Base-by-base conservation (phyloP, 1,140 invertebrate species). In the Leptonema lineaticorne region DNA sequence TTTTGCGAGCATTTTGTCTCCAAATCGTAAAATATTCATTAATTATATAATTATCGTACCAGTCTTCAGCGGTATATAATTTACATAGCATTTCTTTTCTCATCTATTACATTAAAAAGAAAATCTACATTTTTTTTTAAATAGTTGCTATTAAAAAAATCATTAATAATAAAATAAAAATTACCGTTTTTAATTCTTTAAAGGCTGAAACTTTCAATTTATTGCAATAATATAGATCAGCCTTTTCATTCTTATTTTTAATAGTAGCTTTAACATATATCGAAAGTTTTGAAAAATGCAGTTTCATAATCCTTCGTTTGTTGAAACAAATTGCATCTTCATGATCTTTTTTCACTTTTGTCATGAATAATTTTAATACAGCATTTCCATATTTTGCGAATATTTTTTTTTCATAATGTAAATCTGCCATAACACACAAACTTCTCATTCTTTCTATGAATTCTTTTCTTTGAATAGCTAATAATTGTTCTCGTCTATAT, bases 1-100 rank as follows among this genome's bases (percentile, higher is more conserved):
- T 65, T 2, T 75, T 70, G 16, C 76, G 77, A 4, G 81, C 76
- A 57, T 79, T 81, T 63, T 78, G 73, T 2, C 78, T 74, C 77
- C 86, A 86, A 29, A 78, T 75, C n/a, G 75, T 74, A 70, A 87
- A 87, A 26, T 79, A 76, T 22, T 80, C 72, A 57, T 83, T 81
- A 58, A 79, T 77, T n/a, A 85, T 72, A 64, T 79, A 83, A 18
- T 87, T 76, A 60, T 86, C 85, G 68, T 85, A 83, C 73, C 84
- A 85, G 74, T 88, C 87, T 53, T 86, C 83, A 16, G 87, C 87
- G 5, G 86, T 84, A 77, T 85, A 82, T 71, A 78, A 77, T 75
- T 83, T 85, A 48, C 82, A 76, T n/a, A 81, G 76, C 53, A 78
- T 76, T 56, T 78, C 74, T 18, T 78, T 72, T 64, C 84, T 78